Base-by-base conservation (phyloP, 1,140 invertebrate species). In the Oncopodura yosiiana region DNA sequence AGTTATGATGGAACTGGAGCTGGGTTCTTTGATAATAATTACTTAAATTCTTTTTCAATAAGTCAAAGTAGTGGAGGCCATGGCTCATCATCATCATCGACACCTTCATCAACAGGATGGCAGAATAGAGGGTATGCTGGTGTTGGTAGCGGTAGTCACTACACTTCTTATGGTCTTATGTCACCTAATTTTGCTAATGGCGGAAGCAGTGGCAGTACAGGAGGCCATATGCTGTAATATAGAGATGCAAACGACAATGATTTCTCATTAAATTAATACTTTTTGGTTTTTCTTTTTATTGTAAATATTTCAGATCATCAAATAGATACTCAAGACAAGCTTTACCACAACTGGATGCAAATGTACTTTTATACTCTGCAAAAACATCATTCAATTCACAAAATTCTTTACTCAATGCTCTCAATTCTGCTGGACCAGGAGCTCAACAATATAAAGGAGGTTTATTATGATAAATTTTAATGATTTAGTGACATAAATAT, bases 171-270 rank as follows among this genome's bases (percentile, higher is more conserved):
- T 26, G 49, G 49, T 6, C 27, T 3, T 30, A 1, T 51, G 14
- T 29, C 37, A 12, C 37, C 49, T 12, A 51, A 51, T 30, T 51
- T 51, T 51, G 49, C 49, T 23, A 26, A 51, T 26, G 21, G 19
- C 12, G 38, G 38, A 19, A 21, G 23, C 14, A 18, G 26, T 16
- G 14, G 2, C 18, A 37, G 18, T 41, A 6, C 5, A 41, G 18
- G 16, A 8, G 38, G 12, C 8, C 6, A 19, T 19, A 41, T n/a
- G 38, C 16, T 24, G 8, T 27, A 24, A 44, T 24, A 19, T 5
- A 5, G 9, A 24, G 24, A 45, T 11, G 9, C 9, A 12, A 11
- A 9, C 9, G 9, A 9, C 9, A 6, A 24, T 14, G 5, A 26
- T 8, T 45, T 6, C 24, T 45, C 5, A 21, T 26, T 21, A 6